phyloP scores from a whole-genome alignment of 2,888 invertebrate genomes.

The Beris chalybata region DNA sequence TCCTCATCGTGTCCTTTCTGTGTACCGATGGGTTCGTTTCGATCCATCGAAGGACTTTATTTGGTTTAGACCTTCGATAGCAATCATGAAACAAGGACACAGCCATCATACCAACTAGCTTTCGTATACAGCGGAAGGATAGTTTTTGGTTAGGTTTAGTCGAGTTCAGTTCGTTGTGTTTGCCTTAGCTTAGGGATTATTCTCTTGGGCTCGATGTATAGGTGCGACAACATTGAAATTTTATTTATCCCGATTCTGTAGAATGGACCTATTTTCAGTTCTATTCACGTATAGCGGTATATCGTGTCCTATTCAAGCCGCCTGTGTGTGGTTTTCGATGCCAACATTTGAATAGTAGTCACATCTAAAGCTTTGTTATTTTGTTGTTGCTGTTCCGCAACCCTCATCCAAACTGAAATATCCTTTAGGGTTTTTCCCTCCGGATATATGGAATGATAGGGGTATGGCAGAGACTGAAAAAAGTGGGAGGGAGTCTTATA shows the following conservation, averaged over 20 bases:
- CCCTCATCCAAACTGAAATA: no score
- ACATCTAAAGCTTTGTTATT: background rate
- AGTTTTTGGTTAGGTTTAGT: background rate
- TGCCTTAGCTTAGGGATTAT: background rate
- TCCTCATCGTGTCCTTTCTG: slow-evolving; percentile 1
- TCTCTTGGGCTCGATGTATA: slow-evolving; percentile 3
- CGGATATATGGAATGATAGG: no score
- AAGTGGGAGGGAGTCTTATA: no score
- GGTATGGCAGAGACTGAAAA: no score
- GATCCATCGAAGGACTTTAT: slow-evolving; percentile 31
- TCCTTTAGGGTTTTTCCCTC: no score
- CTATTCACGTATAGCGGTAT: background rate
- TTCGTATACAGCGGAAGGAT: background rate
- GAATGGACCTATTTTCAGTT: no score
- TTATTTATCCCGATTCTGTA: slow-evolving; percentile 9
- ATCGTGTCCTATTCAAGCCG: background rate
- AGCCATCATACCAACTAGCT: background rate
- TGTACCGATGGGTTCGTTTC: slow-evolving; percentile 15
- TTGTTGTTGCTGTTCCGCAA: no score
- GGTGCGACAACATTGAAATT: slow-evolving; percentile 28
- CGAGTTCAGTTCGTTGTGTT: background rate
- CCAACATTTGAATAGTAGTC: slow-evolving; percentile 16
- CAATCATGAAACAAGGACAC: slow-evolving; percentile 13
- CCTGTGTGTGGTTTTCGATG: slow-evolving; percentile 13
- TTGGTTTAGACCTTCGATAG: slow-evolving; percentile 32